Evolutionary conservation across 2,888 invertebrate genomes (phyloP).

Genomic region (Onchidella celtica): DNA sequence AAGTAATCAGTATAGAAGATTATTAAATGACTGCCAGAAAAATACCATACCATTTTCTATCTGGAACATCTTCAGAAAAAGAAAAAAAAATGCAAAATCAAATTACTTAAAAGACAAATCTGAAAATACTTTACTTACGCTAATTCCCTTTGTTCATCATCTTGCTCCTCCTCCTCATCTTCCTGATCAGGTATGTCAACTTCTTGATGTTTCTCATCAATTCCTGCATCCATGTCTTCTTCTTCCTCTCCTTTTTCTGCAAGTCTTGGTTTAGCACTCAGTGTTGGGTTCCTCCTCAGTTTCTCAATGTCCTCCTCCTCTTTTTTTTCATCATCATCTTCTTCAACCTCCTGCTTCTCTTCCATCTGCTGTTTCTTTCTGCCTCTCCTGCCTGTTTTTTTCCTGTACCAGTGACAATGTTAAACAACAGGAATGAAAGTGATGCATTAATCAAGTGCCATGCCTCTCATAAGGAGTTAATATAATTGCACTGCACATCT

Average conservation of each 20-base stretch:
- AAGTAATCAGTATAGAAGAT: no score
- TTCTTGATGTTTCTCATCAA: not conserved
- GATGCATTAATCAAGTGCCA: not conserved
- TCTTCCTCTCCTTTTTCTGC: conserved; percentile 23
- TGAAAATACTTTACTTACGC: conserved; percentile 43
- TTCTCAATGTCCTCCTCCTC: conserved; percentile 1
- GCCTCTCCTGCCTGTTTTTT: not conserved
- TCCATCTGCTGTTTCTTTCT: not conserved
- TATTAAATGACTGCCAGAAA: no score
- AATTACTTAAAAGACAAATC: no score
- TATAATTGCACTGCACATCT: no score
- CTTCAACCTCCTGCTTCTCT: conserved; percentile 9
- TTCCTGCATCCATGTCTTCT: conserved; percentile 11
- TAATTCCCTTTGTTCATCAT: conserved; percentile 37
- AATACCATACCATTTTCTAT: no score
- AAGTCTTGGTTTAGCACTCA: conserved; percentile 33
- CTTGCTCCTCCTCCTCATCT: conserved; percentile 40
- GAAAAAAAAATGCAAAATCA: no score
- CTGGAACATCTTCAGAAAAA: not conserved
- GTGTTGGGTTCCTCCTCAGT: conserved; percentile 30
- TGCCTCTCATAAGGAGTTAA: no score
- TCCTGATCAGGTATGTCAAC: conserved; percentile 20
- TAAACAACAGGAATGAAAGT: no score
- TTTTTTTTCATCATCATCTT: conserved; percentile 24
- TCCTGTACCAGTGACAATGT: not conserved